Evolutionary conservation across 2,888 invertebrate species (phyloP).

Genomic region (Cerastoderma edule): DNA sequence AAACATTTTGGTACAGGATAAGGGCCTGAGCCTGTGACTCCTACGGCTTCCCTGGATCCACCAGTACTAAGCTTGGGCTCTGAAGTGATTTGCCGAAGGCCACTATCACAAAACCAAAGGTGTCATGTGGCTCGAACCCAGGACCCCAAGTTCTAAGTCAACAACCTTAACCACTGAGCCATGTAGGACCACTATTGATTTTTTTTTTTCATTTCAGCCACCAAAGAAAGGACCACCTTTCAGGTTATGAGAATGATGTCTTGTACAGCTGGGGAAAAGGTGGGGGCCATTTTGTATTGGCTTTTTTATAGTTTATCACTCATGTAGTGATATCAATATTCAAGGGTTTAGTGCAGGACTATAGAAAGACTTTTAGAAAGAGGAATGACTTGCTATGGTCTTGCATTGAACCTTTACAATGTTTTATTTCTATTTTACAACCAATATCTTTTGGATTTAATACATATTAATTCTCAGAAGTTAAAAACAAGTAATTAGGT

Average conservation of each 20-base stretch:
- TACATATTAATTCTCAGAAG: not conserved
- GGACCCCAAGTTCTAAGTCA: too few relatives aligned
- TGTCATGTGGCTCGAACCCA: too few relatives aligned
- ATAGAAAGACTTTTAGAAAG: not conserved
- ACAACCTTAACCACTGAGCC: not conserved
- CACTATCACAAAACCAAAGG: too few relatives aligned
- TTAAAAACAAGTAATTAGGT: too few relatives aligned
- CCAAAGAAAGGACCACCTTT: not conserved
- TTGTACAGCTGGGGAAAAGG: conserved; percentile 3
- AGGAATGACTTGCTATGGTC: not conserved
- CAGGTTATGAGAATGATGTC: conserved; percentile 7
- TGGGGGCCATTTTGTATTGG: not conserved
- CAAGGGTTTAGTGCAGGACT: not conserved
- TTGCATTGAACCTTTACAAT: not conserved
- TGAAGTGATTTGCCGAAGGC: too few relatives aligned
- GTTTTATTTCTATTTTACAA: not conserved
- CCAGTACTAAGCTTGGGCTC: too few relatives aligned
- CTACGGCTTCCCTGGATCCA: too few relatives aligned
- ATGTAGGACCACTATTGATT: not conserved
- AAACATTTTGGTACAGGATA: too few relatives aligned
- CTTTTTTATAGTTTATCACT: not conserved
- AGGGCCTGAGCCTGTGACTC: too few relatives aligned
- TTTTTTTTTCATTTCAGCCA: conserved; percentile 8
- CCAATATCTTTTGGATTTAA: not conserved
- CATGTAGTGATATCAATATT: not conserved